Conservation (phyloP, 2,113 vertebrate species). For the Coptodon bakossiorum region DNA sequence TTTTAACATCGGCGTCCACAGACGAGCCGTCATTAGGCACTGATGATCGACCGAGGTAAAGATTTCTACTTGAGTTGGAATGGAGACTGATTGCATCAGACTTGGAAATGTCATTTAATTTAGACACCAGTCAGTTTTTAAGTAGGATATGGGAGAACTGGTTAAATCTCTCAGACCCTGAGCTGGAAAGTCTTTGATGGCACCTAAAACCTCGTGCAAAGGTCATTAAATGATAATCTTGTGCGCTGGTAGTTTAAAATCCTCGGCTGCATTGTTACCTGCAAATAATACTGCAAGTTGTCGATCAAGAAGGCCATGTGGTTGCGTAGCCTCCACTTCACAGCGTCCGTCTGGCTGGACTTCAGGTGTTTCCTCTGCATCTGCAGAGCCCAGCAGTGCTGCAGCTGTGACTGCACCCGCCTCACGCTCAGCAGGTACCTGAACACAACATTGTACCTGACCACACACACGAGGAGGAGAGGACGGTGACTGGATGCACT, state of each 20-base stretch:
- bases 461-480: background rate
- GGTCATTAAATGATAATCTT: background rate
- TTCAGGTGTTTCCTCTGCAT: conserved; percentile 95
- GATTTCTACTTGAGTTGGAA: background rate
- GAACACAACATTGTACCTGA: conserved; percentile 95
- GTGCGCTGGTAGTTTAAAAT: background rate
- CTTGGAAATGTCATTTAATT: background rate
- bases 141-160: background rate
- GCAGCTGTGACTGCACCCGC: conserved; percentile 91
- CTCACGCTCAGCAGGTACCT: conserved; percentile 93
- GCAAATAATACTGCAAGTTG: conserved; percentile 97
- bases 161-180: background rate
- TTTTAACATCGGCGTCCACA: background rate
- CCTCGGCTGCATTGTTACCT: conserved; percentile 66
- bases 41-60: background rate
- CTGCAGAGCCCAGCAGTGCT: conserved; percentile 97
- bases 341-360: conserved; percentile 84
- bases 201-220: accelerated
- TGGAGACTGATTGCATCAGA: background rate
- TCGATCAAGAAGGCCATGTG: conserved; percentile 98
- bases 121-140: background rate
- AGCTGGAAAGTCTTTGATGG: background rate
- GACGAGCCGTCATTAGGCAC: background rate
- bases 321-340: conserved; percentile 91
- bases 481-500: background rate